These are phyloP conservation scores for pig (Sus scrofa) DNA, from an alignment of 2,113 vertebrate genomes.

Conservation along the genomic window T2T-Sscrofa CM000819.6:75720001-75720500, in stretches of 20 bases:
- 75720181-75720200: no score
- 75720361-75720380: no score
- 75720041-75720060: neutral
- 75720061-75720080: neutral
- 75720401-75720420: neutral
- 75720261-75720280: neutral
- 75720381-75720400: no score
- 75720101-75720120: neutral
- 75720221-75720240: neutral
- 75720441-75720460: neutral
- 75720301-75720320: neutral
- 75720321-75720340: no score
- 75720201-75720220: neutral
- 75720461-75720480: neutral
- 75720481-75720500: neutral
- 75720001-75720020: neutral
- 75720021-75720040: neutral
- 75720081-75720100: neutral
- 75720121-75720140: neutral
- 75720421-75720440: neutral
- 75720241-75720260: neutral
- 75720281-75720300: neutral
- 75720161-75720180: neutral
- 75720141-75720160: neutral
- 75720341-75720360: no score